These are phyloP conservation scores for Coptodon rendalli DNA, from an alignment of 2,113 vertebrate species.

Conservation along the genomic window DNA sequence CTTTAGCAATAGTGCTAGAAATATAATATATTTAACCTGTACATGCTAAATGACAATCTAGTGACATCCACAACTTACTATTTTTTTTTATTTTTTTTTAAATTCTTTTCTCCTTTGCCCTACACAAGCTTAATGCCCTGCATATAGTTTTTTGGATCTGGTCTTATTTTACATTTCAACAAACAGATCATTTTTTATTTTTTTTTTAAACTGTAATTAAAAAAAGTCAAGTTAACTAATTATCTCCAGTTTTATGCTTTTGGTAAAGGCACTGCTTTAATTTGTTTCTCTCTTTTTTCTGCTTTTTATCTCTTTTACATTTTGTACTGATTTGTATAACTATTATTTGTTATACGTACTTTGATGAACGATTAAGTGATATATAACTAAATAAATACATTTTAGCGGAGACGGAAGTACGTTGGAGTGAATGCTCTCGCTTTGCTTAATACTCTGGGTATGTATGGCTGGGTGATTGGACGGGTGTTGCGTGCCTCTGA, in stretches of 20 bases:
- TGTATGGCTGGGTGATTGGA: neutral
- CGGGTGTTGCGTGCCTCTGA: neutral
- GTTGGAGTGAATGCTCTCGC: neutral
- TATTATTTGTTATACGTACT: neutral
- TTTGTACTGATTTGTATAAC: neutral
- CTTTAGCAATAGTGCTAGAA: neutral
- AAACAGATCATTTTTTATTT: neutral
- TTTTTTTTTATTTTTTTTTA: neutral
- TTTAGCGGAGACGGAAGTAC: constrained; percentile 5
- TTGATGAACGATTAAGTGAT: neutral
- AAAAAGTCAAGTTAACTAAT: neutral
- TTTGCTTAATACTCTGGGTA: neutral
- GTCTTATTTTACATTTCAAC: neutral
- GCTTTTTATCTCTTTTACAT: neutral
- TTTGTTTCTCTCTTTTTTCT: neutral
- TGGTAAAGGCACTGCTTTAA: too few relatives aligned
- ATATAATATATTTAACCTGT: neutral
- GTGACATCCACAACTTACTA: neutral
- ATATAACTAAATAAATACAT: accelerated
- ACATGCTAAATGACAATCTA: neutral
- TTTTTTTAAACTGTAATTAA: neutral
- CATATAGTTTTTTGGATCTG: neutral
- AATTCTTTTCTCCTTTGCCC: neutral
- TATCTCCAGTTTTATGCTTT: neutral
- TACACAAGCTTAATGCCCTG: neutral